Percentiles rank a stretch among this genome's conserved stretches.
Conservation (phyloP, 2,888 invertebrate genomes). For the Catocala nupta region DNA sequence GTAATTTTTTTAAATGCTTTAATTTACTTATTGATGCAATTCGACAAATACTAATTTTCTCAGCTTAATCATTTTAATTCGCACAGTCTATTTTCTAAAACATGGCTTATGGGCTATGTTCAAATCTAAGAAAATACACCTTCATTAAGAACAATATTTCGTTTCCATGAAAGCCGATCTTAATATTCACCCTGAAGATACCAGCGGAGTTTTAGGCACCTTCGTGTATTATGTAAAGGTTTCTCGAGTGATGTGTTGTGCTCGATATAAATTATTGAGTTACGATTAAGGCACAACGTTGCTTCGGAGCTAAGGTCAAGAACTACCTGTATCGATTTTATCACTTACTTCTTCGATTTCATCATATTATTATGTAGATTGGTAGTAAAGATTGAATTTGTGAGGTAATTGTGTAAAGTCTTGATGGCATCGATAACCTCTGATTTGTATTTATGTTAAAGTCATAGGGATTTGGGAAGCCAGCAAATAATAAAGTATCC, state of each 20-base stretch:
- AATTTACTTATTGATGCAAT: too few species aligned
- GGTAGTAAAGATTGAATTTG: slow-evolving; percentile 11
- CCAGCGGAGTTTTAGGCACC: slow-evolving; percentile 46
- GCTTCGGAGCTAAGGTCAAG: slow-evolving; percentile 46
- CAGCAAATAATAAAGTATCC: too few species aligned
- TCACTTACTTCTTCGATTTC: slow-evolving; percentile 14
- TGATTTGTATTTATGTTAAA: too few species aligned
- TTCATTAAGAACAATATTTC: neutral
- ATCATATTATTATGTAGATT: slow-evolving; percentile 3
- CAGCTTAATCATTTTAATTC: too few species aligned
- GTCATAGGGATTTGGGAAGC: too few species aligned
- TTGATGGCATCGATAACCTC: too few species aligned
- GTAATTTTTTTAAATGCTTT: too few species aligned
- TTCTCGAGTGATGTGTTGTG: slow-evolving; percentile 47
- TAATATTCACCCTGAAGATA: too few species aligned
- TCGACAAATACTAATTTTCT: too few species aligned
- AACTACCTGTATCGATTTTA: slow-evolving; percentile 45
- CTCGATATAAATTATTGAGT: slow-evolving; percentile 53
- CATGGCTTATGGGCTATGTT: too few species aligned
- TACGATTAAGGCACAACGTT: slow-evolving; percentile 45
- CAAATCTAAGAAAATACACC: too few species aligned
- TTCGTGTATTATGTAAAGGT: slow-evolving; percentile 50
- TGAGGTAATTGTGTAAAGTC: slow-evolving; percentile 3
- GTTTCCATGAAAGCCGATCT: neutral
- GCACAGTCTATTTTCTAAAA: too few species aligned